Percentiles rank a stretch among this genome's conserved stretches.
phyloP scores from a whole-genome alignment of 2,113 vertebrate species.

The Perccottus glenii region DNA sequence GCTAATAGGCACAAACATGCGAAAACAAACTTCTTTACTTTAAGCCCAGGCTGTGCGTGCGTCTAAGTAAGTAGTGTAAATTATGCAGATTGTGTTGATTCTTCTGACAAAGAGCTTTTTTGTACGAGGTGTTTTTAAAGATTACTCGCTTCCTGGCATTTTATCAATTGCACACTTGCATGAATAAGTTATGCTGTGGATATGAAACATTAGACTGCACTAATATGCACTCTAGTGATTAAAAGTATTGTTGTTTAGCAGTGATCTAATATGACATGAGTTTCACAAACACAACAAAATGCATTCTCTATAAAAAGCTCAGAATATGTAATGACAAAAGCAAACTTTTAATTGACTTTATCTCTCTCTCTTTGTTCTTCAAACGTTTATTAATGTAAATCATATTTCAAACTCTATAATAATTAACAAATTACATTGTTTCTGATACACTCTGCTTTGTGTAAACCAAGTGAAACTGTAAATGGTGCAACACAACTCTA shows the following conservation, averaged over 20 bases:
- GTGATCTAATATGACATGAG: slow-evolving; percentile 44
- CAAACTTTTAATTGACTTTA: too few species aligned
- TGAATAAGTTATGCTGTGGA: slow-evolving; percentile 67
- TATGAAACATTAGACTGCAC: slow-evolving; percentile 67
- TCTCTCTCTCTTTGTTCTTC: too few species aligned
- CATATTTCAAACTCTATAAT: too few species aligned
- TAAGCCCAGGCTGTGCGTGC: slow-evolving; percentile 73
- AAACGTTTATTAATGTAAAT: too few species aligned
- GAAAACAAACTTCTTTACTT: slow-evolving; percentile 87
- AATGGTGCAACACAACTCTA: too few species aligned
- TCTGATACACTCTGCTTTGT: too few species aligned
- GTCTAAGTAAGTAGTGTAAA: slow-evolving; percentile 84
- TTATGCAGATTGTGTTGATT: slow-evolving; percentile 85
- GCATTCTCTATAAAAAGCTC: slow-evolving; percentile 26
- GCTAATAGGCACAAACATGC: slow-evolving; percentile 86
- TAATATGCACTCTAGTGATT: slow-evolving; percentile 51
- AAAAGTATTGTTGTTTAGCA: slow-evolving; percentile 47
- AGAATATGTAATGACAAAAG: neutral
- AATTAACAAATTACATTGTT: too few species aligned
- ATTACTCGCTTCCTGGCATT: slow-evolving; percentile 73
- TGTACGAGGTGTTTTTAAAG: slow-evolving; percentile 76
- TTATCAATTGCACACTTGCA: slow-evolving; percentile 76
- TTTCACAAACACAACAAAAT: slow-evolving; percentile 44
- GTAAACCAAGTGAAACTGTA: too few species aligned
- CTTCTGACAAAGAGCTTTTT: slow-evolving; percentile 79